Evolutionary conservation across 2,888 invertebrate species (phyloP), one percentile per base, ranked within the genome.

Genomic region (Scelioninae gen. 1): DNA sequence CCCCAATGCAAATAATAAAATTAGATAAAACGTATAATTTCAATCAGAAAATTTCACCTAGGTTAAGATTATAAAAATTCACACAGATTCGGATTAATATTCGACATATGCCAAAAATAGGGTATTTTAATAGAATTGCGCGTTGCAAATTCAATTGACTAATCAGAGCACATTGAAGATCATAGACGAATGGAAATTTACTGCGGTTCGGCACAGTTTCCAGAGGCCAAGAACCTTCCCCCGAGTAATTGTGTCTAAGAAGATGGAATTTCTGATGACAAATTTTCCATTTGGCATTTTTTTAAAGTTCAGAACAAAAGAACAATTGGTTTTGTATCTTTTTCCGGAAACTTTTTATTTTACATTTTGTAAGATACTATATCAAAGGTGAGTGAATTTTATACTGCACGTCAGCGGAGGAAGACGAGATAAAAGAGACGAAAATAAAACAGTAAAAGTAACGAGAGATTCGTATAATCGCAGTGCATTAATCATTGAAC

Each of bases 141-240:
- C 29, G 29, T 51, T 10, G 53, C 31, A 9, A 53, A 53, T 58
- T 40, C 13, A 40, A 58, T 40, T 38, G n/a, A 15, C 11, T 15
- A 53, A 66, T 29, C 65, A 13, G 16, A 66, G 29, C 8, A 53
- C 29, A 62, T 55, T 75, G 47, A 9, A 53, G 47, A 38, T 76
- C 66, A 66, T 66, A 72, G 72, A 53, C n/a, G 68, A 80, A 66
- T 81, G 83, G 86, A 86, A 86, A 86, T 81, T 86, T 79, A 85
- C 85, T 45, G 66, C 68, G 84, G 77, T 83, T 79, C 84, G 84
- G 84, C 85, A 86, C 84, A 84, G 74, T 84, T 86, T 82, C 68
- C 71, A 69, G 66, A 82, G 84, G 79, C 84, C 82, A 72, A 78
- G 80, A 76, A 77, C 76, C 78, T 69, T 58, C 23, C 32, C 62